These are phyloP conservation scores for Cotesia glomerata DNA, from an alignment of 1,140 invertebrate species.

Conservation along the genomic window DNA sequence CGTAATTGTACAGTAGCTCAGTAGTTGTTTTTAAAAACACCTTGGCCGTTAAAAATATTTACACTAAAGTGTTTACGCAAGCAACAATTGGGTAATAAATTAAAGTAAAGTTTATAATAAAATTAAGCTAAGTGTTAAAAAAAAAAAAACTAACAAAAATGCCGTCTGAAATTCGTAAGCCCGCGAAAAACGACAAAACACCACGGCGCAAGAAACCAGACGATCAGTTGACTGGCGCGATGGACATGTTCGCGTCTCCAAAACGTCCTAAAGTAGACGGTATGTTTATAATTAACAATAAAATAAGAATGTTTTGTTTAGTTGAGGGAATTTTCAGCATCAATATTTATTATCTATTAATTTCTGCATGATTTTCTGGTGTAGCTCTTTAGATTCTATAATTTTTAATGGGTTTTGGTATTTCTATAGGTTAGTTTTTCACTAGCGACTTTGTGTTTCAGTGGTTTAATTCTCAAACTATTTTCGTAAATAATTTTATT, in stretches of 20 bases:
- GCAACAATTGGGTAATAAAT: neutral
- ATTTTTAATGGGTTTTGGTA: too few relatives aligned
- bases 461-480: too few relatives aligned
- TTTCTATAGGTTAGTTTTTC: too few relatives aligned
- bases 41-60: constrained; percentile 28
- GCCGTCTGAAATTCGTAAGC: constrained; percentile 45
- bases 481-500: too few relatives aligned
- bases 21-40: constrained; percentile 48
- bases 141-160: constrained; percentile 8
- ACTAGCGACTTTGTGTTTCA: too few relatives aligned
- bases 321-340: neutral
- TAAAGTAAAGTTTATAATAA: neutral
- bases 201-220: constrained; percentile 46
- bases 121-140: neutral
- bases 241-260: constrained; percentile 57
- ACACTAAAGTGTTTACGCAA: too few relatives aligned
- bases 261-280: constrained; percentile 60
- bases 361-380: too few relatives aligned
- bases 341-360: neutral
- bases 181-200: constrained; percentile 51
- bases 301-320: neutral
- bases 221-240: constrained; percentile 50
- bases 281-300: constrained; percentile 43
- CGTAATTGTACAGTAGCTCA: constrained; percentile 38
- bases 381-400: too few relatives aligned